Percentiles rank a stretch among this genome's conserved stretches.
These are phyloP conservation scores for Pristionchus fissidentatus DNA, from an alignment of 2,888 invertebrate genomes.

Conservation along the genomic window DNA sequence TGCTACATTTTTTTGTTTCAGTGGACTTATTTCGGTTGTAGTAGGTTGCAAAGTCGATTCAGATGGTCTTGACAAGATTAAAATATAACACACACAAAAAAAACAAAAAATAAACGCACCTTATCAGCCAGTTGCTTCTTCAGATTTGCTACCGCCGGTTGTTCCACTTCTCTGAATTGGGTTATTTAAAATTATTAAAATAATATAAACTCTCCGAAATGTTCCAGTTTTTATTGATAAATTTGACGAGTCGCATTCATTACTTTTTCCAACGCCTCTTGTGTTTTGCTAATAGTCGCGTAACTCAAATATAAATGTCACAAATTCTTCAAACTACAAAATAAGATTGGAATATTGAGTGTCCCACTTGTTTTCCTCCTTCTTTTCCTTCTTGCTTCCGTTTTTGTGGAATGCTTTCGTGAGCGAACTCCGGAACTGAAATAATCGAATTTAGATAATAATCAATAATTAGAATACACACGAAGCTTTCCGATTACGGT, in stretches of 20 bases:
- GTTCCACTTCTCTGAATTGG: neutral
- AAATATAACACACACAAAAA: constrained; percentile 91
- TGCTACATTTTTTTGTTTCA: too few relatives aligned
- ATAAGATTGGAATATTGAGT: neutral
- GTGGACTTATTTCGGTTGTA: neutral
- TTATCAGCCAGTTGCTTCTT: constrained; percentile 94
- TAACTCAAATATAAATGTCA: neutral
- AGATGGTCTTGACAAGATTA: neutral
- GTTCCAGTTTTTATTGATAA: neutral
- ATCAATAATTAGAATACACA: neutral
- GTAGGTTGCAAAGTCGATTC: neutral
- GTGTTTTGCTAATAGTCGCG: too few relatives aligned
- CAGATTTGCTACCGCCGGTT: constrained; percentile 76
- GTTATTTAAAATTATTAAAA: neutral
- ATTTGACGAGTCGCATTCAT: too few relatives aligned
- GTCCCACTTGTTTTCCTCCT: constrained; percentile 62
- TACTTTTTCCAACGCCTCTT: too few relatives aligned
- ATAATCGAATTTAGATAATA: constrained; percentile 25
- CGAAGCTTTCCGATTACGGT: neutral
- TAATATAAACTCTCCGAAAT: too few relatives aligned
- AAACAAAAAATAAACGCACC: constrained; percentile 93
- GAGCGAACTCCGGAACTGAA: constrained; percentile 90
- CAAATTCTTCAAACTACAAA: neutral
- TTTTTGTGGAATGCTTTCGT: constrained; percentile 88
- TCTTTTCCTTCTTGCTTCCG: constrained; percentile 61